Evolutionary conservation across 2,113 vertebrate species (phyloP), one percentile per base, ranked within the genome.

Genomic region (Panthera tigris): DNA sequence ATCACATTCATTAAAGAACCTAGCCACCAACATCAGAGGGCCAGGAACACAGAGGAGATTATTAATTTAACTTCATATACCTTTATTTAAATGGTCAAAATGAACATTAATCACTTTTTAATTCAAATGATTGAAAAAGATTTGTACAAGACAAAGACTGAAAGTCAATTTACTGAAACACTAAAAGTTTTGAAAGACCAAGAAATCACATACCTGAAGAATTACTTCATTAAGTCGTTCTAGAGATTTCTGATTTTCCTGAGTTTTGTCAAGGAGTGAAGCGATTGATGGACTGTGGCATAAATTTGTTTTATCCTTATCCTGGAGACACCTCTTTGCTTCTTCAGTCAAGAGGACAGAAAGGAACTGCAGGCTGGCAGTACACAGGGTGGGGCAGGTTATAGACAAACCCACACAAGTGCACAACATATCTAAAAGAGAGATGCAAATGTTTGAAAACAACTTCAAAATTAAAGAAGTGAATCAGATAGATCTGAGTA

Each of bases 271-370:
- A 86, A 99, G 97, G 95, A 99, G 95, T 10, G 98, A 98, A 57
- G 95, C 96, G 68, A 99, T 27, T 39, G 98, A 80, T 57, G 98
- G 81, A n/a, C 61, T 66, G 18, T 55, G 87, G 86, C 61, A 89
- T 0, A 65, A 2, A 65, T 19, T 80, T 1, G 82, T 79, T 97
- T 97, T 96, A 57, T 98, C 98, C 92, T 91, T 96, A 66, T 97
- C 98, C 94, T 84, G 96, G 1, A 98, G 95, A 55, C 74, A 93
- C 39, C 94, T 96, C 96, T 98, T 99, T 39, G 99, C 99, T 97
- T 99, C 99, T 95, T 99, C 99, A 3, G 98, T 98, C 96, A 99
- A 98, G 86, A 99, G 95, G 31, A 99, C n/a, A 81, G 98, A 98
- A 41, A 99, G 98, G 89, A 99, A 99, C 61, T 99, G 99, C 93